A percentile compares a stretch with the other conserved stretches of the same genome.
Evolutionary conservation across 2,888 invertebrate genomes (phyloP).

Genomic region (Carterocephalus palaemon): DNA sequence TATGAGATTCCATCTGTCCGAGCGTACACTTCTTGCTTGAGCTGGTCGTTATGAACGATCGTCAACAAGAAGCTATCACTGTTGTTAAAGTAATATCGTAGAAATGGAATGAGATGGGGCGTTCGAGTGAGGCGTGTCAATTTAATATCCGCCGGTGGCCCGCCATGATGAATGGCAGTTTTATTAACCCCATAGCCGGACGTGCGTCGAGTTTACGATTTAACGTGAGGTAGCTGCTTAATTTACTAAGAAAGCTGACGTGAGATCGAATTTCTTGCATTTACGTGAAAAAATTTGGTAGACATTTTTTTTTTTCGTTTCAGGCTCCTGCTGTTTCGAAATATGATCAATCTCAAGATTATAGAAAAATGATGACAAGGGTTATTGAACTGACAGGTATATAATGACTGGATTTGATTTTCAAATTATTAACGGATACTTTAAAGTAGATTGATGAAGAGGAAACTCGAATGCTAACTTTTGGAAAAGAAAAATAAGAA

Average conservation of each 20-base stretch:
- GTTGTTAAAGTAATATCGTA: slow-evolving; percentile 41
- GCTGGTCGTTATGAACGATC: slow-evolving; percentile 21
- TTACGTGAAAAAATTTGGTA: slow-evolving; percentile 20
- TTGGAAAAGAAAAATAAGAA: too few relatives aligned
- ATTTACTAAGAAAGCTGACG: slow-evolving; percentile 41
- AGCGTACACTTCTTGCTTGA: slow-evolving; percentile 13
- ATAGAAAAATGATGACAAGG: too few relatives aligned
- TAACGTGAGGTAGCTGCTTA: slow-evolving; percentile 39
- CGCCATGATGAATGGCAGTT: slow-evolving; percentile 61
- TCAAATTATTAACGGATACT: too few relatives aligned
- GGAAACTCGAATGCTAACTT: too few relatives aligned
- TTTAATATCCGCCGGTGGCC: slow-evolving; percentile 70
- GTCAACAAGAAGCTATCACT: slow-evolving; percentile 25
- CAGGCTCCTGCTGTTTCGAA: too few relatives aligned
- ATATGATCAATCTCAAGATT: too few relatives aligned
- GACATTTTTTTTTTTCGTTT: not conserved
- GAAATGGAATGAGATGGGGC: slow-evolving; percentile 59
- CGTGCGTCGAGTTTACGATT: slow-evolving; percentile 46
- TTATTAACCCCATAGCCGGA: slow-evolving; percentile 55
- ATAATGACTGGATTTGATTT: too few relatives aligned
- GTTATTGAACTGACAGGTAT: too few relatives aligned
- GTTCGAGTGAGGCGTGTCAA: slow-evolving; percentile 66
- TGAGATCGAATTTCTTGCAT: slow-evolving; percentile 34
- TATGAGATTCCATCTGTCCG: slow-evolving; percentile 23
- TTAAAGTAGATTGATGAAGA: too few relatives aligned